These are phyloP conservation scores for Saxicola maurus DNA, from an alignment of 2,797 vertebrate genomes.

Conservation along the genomic window DNA sequence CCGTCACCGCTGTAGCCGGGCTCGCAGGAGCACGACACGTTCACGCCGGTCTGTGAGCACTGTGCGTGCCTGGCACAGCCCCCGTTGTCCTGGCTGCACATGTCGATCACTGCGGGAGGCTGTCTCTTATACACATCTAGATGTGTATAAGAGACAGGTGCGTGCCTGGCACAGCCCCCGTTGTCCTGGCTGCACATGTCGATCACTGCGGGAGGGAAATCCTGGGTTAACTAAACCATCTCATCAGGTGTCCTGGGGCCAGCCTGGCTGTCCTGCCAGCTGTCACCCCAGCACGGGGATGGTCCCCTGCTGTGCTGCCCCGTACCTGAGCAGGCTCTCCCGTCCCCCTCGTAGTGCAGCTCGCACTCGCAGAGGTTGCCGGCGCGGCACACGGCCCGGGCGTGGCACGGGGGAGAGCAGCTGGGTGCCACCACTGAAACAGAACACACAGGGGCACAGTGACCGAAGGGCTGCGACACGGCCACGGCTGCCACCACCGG, in stretches of 20 bases:
- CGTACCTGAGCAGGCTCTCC: slow-evolving; percentile 82
- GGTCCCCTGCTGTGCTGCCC: background rate
- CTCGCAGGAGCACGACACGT: slow-evolving; percentile 80
- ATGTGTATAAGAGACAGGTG: too few species aligned
- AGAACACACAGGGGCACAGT: background rate
- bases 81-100: slow-evolving; percentile 84
- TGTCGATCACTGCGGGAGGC: slow-evolving; percentile 77
- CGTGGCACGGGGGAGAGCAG: slow-evolving; percentile 81
- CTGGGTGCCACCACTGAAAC: slow-evolving; percentile 71
- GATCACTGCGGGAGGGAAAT: slow-evolving; percentile 69
- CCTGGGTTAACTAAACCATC: background rate
- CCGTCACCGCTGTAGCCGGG: slow-evolving; percentile 85
- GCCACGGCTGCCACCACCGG: background rate
- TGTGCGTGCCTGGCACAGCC: slow-evolving; percentile 82
- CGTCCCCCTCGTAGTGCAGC: slow-evolving; percentile 84
- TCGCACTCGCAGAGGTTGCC: slow-evolving; percentile 81
- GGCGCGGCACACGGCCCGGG: slow-evolving; percentile 76
- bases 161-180: slow-evolving; percentile 83
- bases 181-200: slow-evolving; percentile 85
- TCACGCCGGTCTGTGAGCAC: slow-evolving; percentile 80
- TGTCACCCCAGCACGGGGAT: background rate
- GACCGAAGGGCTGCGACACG: background rate
- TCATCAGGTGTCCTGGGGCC: background rate
- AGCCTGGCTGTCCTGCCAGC: background rate
- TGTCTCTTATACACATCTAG: too few species aligned